Percentiles rank a stretch among this genome's conserved stretches.
Evolutionary conservation across 2,113 vertebrate genomes (phyloP).

Genomic region (Vidua chalybeata): DNA sequence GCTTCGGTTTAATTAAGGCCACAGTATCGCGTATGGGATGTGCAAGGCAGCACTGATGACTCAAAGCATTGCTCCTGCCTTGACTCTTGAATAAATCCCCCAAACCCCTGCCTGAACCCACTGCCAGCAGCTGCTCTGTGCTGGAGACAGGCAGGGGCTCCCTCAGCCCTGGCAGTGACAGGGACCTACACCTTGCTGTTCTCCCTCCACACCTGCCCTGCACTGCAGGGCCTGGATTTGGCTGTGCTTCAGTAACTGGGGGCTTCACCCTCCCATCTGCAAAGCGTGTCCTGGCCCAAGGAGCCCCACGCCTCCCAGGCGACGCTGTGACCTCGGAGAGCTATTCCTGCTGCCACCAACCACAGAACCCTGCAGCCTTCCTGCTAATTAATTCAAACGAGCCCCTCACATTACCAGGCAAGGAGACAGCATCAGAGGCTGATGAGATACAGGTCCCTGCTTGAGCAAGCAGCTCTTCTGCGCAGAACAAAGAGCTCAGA

Average conservation of each 20-base stretch:
- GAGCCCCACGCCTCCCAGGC: fast-evolving
- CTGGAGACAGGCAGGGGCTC: fast-evolving
- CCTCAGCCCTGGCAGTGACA: neutral
- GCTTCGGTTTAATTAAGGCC: constrained; percentile 53
- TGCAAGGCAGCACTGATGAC: neutral
- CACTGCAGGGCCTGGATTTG: fast-evolving
- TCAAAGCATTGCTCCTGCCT: neutral
- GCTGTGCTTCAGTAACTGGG: neutral
- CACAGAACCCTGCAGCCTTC: neutral
- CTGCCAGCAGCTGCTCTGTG: fast-evolving
- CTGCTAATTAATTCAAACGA: constrained; percentile 20
- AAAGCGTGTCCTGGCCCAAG: neutral
- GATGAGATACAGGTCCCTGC: constrained; percentile 4
- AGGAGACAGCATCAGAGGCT: constrained; percentile 18
- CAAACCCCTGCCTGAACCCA: neutral
- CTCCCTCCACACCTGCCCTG: neutral
- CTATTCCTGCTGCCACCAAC: neutral
- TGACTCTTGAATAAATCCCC: neutral
- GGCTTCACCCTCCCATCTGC: neutral
- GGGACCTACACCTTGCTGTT: neutral
- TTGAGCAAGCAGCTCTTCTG: neutral
- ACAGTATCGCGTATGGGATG: constrained; percentile 30
- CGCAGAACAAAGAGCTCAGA: constrained; percentile 32
- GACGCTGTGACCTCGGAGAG: neutral
- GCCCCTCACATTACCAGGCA: neutral